These are phyloP conservation scores for Halocynthia roretzi DNA, from an alignment of 23 tunicate genomes.

Conservation along the genomic window DNA sequence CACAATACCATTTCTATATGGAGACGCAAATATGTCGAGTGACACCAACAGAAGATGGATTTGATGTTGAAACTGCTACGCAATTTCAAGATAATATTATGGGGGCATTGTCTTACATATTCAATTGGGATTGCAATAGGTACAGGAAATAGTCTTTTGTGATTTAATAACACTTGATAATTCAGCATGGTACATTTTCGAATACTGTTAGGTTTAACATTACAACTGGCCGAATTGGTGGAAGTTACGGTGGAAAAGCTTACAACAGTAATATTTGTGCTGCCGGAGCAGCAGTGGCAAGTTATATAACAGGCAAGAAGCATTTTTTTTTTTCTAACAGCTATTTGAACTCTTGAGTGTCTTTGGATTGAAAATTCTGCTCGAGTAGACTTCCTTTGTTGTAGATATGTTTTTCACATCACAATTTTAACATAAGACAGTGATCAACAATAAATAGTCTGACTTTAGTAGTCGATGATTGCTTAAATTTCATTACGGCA, in stretches of 20 bases:
- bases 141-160: neutral
- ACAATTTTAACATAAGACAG: too few species aligned
- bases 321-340: neutral
- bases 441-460: too few species aligned
- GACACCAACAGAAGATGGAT: constrained; percentile 69
- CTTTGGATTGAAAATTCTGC: neutral
- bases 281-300: constrained; percentile 57
- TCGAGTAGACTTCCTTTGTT: too few species aligned
- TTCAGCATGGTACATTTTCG: too few species aligned
- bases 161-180: too few species aligned
- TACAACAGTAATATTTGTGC: constrained; percentile 46
- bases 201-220: constrained; percentile 45
- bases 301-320: constrained; percentile 39
- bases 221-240: constrained; percentile 64
- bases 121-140: constrained; percentile 25
- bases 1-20: constrained; percentile 90
- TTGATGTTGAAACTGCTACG: constrained; percentile 50
- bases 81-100: constrained; percentile 49
- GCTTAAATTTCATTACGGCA: too few species aligned
- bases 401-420: too few species aligned
- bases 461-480: too few species aligned
- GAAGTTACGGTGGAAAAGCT: constrained; percentile 93
- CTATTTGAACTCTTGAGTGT: neutral
- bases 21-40: constrained; percentile 54
- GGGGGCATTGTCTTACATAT: constrained; percentile 33